Percentiles rank a stretch among this genome's conserved stretches.
Conservation (phyloP, 2,797 vertebrate genomes). For the Epinephelus malabaricus region DNA sequence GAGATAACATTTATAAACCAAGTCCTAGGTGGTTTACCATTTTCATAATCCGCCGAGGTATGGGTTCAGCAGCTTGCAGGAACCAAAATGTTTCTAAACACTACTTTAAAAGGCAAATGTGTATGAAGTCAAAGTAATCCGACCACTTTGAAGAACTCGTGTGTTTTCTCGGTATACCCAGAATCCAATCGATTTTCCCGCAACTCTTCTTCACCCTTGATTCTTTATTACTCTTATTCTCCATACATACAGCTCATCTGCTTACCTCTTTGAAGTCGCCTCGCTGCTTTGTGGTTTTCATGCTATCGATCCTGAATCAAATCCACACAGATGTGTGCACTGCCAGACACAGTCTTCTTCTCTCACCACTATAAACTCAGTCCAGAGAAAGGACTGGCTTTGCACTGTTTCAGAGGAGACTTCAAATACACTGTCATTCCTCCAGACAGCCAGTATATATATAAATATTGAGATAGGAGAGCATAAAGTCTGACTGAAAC, state of each 20-base stretch:
- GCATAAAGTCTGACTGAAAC: constrained; percentile 31
- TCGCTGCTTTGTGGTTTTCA: constrained; percentile 55
- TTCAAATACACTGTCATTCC: constrained; percentile 31
- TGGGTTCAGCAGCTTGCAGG: constrained; percentile 2
- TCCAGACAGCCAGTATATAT: constrained; percentile 24
- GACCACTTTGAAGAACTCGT: constrained; percentile 17
- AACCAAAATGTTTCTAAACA: constrained; percentile 27
- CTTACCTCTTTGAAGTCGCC: constrained; percentile 52
- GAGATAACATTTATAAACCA: constrained; percentile 8
- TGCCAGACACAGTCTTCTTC: constrained; percentile 20
- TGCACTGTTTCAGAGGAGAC: constrained; percentile 27
- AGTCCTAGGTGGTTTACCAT: not conserved
- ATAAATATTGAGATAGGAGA: constrained; percentile 47
- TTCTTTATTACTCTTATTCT: constrained; percentile 28
- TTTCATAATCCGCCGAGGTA: constrained; percentile 8
- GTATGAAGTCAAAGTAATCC: constrained; percentile 30
- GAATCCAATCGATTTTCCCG: constrained; percentile 33
- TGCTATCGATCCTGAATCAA: constrained; percentile 45
- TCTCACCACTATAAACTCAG: constrained; percentile 21
- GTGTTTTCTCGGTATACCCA: constrained; percentile 12
- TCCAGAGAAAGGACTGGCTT: constrained; percentile 14
- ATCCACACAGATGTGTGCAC: constrained; percentile 33
- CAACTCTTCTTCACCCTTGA: constrained; percentile 19
- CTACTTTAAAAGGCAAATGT: constrained; percentile 14
- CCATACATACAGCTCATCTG: constrained; percentile 27